A percentile compares a stretch with the other conserved stretches of the same genome.
These are phyloP conservation scores for Anolis sagrei DNA, from an alignment of 2,113 vertebrate genomes.

Conservation along the genomic window DNA sequence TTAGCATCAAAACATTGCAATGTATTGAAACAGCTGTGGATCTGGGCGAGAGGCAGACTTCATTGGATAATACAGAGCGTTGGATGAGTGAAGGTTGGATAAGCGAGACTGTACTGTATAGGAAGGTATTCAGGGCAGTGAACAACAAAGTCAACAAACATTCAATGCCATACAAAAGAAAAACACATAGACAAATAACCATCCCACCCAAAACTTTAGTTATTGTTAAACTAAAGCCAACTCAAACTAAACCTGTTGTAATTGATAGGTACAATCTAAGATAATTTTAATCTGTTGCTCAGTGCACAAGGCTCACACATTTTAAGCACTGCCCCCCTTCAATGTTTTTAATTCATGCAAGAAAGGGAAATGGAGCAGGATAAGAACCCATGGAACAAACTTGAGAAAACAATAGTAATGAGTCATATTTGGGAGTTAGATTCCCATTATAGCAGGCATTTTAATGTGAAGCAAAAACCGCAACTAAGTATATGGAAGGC, in stretches of 20 bases:
- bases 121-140: too few relatives aligned
- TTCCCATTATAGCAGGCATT: slow-evolving; percentile 75
- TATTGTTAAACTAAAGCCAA: slow-evolving; percentile 1
- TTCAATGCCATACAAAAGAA: too few relatives aligned
- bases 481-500: slow-evolving; percentile 48
- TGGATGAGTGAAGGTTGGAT: too few relatives aligned
- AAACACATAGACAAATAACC: too few relatives aligned
- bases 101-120: too few relatives aligned
- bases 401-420: slow-evolving; percentile 78
- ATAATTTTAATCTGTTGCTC: slow-evolving; percentile 24
- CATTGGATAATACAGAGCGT: too few relatives aligned
- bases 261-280: slow-evolving; percentile 30
- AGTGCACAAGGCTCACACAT: slow-evolving; percentile 40
- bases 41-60: too few relatives aligned
- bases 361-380: slow-evolving; percentile 76
- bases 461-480: slow-evolving; percentile 59
- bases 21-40: too few relatives aligned
- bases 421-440: slow-evolving; percentile 69
- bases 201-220: too few relatives aligned
- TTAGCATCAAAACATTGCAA: too few relatives aligned
- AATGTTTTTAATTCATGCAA: slow-evolving; percentile 72
- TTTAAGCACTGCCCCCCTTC: slow-evolving; percentile 64
- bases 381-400: slow-evolving; percentile 75
- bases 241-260: not conserved
- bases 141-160: too few relatives aligned